Percentiles rank a stretch among this genome's conserved stretches.
phyloP scores from a whole-genome alignment of 2,888 invertebrate species.

The Agriopis leucophaearia region DNA sequence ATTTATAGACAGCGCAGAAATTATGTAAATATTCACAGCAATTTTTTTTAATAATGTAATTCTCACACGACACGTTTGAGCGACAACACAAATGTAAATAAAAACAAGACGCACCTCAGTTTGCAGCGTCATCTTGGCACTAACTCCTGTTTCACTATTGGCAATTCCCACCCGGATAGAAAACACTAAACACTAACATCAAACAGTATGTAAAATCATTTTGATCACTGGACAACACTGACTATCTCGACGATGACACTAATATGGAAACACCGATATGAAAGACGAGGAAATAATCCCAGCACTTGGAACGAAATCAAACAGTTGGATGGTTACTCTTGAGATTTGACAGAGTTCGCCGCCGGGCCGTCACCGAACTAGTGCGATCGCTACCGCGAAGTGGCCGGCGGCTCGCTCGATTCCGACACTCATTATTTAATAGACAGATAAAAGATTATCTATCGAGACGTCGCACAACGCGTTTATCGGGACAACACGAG shows the following conservation, averaged over 20 bases:
- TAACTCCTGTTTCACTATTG: conserved; percentile 46
- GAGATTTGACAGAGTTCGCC: conserved; percentile 28
- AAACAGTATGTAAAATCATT: conserved; percentile 32
- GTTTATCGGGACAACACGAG: conserved; percentile 59
- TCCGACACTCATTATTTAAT: conserved; percentile 79
- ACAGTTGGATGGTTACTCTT: not conserved
- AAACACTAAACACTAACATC: conserved; percentile 27
- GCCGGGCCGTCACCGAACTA: conserved; percentile 55
- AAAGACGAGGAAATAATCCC: not conserved
- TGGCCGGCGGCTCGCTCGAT: conserved; percentile 58
- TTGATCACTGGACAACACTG: conserved; percentile 34
- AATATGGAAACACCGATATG: not conserved
- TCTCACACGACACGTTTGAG: conserved; percentile 22
- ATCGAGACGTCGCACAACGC: conserved; percentile 74
- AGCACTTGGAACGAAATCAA: conserved; percentile 2
- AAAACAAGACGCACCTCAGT: conserved; percentile 66
- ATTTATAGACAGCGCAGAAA: not conserved
- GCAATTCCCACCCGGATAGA: conserved; percentile 37
- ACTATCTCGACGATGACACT: not conserved
- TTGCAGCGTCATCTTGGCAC: conserved; percentile 72
- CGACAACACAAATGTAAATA: conserved; percentile 54
- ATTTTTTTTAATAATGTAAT: not conserved
- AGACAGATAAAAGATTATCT: conserved; percentile 84
- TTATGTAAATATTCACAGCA: not conserved
- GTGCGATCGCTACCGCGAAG: conserved; percentile 55